Evolutionary conservation across 1,140 invertebrate genomes (phyloP).

Genomic region (Helicoverpa armigera): DNA sequence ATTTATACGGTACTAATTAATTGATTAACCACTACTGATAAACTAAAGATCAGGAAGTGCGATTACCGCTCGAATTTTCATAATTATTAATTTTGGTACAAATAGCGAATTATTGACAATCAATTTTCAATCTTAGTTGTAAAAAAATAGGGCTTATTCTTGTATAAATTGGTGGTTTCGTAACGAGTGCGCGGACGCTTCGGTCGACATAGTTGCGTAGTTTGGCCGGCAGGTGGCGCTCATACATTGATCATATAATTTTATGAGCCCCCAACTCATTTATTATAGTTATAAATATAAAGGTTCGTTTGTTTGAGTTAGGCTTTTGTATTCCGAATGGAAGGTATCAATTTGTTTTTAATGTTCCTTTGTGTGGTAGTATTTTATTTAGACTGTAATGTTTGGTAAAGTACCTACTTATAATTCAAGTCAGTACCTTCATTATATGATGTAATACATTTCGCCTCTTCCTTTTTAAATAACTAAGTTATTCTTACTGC

Average conservation of each 20-base stretch:
- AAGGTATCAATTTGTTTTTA: conserved; percentile 12
- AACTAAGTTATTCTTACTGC: too few relatives aligned
- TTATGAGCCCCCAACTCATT: conserved; percentile 55
- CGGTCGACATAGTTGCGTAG: conserved; percentile 51
- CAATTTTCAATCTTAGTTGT: neutral
- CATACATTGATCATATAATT: conserved; percentile 64
- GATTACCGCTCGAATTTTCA: conserved; percentile 45
- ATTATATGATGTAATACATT: too few relatives aligned
- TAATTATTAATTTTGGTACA: conserved; percentile 33
- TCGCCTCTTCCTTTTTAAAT: too few relatives aligned
- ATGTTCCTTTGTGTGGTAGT: neutral
- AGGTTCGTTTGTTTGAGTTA: conserved; percentile 50
- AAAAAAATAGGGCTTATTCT: conserved; percentile 5
- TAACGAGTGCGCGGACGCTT: conserved; percentile 35
- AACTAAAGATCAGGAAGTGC: conserved; percentile 26
- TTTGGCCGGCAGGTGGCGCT: conserved; percentile 58
- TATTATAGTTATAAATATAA: conserved; percentile 58
- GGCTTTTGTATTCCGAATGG: conserved; percentile 27
- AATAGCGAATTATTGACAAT: neutral
- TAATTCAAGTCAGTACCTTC: neutral
- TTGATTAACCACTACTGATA: conserved; percentile 51
- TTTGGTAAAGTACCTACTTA: neutral
- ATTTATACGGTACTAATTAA: conserved; percentile 56
- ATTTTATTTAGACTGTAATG: neutral
- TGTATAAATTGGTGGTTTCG: neutral